These are phyloP conservation scores for Thumatha senex DNA, from an alignment of 2,888 invertebrate genomes.

Conservation along the genomic window DNA sequence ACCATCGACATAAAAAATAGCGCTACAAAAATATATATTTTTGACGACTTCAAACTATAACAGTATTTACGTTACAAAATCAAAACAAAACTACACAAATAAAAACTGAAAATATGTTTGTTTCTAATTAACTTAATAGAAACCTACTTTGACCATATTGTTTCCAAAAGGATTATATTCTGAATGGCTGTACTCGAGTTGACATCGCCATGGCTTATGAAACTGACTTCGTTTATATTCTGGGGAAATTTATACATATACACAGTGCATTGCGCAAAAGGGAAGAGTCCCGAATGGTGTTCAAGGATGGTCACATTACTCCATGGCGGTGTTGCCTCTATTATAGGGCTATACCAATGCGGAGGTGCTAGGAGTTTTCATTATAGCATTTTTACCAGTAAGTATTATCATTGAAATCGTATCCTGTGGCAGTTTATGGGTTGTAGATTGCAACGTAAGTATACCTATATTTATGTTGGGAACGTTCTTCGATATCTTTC, in stretches of 20 bases:
- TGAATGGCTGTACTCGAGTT: conserved; percentile 56
- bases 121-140: neutral
- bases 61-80: neutral
- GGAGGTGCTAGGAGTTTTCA: conserved; percentile 40
- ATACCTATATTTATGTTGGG: no score
- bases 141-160: neutral
- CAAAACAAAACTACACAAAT: neutral
- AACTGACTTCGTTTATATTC: conserved; percentile 62
- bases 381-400: conserved; percentile 50
- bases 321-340: conserved; percentile 61
- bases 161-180: conserved; percentile 8
- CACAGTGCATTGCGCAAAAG: conserved; percentile 34
- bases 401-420: no score
- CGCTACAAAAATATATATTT: neutral
- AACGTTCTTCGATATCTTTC: no score
- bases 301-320: conserved; percentile 63
- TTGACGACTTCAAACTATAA: conserved; percentile 1
- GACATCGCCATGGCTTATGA: conserved; percentile 48
- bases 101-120: neutral
- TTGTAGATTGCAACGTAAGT: no score
- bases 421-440: no score
- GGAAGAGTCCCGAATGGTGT: conserved; percentile 60
- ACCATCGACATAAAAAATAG: no score
- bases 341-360: conserved; percentile 61
- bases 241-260: conserved; percentile 61